Evolutionary conservation across 2,888 invertebrate species (phyloP), one percentile per base, ranked within the genome.

Genomic region (Sinhomidia bicolor): DNA sequence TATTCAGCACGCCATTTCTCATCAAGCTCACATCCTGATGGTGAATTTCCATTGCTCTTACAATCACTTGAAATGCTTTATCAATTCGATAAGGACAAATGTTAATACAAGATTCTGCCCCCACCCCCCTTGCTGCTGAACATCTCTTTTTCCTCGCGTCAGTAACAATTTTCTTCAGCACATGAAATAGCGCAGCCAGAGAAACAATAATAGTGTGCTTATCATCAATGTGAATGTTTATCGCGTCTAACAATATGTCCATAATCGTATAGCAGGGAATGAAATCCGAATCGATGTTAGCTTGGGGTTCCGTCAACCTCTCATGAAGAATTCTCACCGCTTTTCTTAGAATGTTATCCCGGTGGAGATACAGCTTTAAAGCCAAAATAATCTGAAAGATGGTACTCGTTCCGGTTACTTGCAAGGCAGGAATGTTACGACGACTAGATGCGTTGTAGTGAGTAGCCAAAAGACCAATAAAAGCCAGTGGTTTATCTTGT

Each of bases 371-470:
- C 23, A n/a, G 17, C 60, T 76, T 23, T 1, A 86, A 36, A 5
- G 85, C 26, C 12, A 29, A 20, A 9, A 83, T 9, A 3, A 89
- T 6, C 10, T 89, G 89, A 7, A 62, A n/a, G 9, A 78, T 44
- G 12, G 68, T 29, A 6, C n/a, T 23, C 12, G 51, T 54, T 4
- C 89, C 89, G 12, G 89, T 36, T 7, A 89, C 54, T 26, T 47
- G n/a, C 0, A n/a, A n/a, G 1, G 89, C 89, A 29, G 89, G 89
- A 71, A 89, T 89, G 41, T 80, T 74, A 0, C 5, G 4, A 0
- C 89, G 57, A 17, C 23, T n/a, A 6, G 71, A 26, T 0, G 89
- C 80, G 26, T 81, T 65, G 80, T 80, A 81, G 26, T 89, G 89
- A 0, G 60, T n/a, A 0, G 68, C 47, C 14, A 89, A 12, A 20